Evolutionary conservation across 2,888 invertebrate species (phyloP), one percentile per base, ranked within the genome.

Genomic region (Lymantria monacha): DNA sequence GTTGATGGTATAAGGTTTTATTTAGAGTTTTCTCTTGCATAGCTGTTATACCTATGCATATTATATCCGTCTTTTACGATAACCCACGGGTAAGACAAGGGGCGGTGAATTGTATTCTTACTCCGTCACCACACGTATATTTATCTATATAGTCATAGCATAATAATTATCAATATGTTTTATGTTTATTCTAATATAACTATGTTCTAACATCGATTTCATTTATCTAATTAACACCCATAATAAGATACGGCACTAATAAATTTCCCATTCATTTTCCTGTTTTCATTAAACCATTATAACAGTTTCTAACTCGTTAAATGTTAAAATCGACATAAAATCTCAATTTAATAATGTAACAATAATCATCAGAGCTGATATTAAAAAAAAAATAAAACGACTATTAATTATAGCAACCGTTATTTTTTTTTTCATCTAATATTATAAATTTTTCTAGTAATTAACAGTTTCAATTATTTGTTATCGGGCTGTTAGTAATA

Each of bases 381-480:
- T 14, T 44, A 38, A 46, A 56, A 42, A n/a, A n/a, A 55, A 53
- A 63, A 59, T 57, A 37, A 49, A 50, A 53, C 57, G 51, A 57
- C 42, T 52, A 57, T 55, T 62, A 62, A 67, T 65, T 60, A 65
- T 52, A 49, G 9, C 44, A 55, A 58, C 53, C 44, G 44, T 46
- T 61, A 61, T 57, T 60, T 61, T 47, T 38, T 38, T n/a, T 11
- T 14, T n/a, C n/a, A n/a, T n/a, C 12, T 11, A 38, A 22, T 48
- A 38, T 37, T 40, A 31, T 41, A 14, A 63, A 44, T 61, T 65
- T 65, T 68, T 60, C 69, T 62, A 60, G 22, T 62, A 62, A 63
- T 61, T 69, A 66, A 62, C 60, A 62, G 45, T 45, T 50, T 57
- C 64, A 66, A 68, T 70, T 72, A 70, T 63, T 66, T 59, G 48